Evolutionary conservation across 2,888 invertebrate genomes (phyloP).

Genomic region (Callyntrura guangdongensis): DNA sequence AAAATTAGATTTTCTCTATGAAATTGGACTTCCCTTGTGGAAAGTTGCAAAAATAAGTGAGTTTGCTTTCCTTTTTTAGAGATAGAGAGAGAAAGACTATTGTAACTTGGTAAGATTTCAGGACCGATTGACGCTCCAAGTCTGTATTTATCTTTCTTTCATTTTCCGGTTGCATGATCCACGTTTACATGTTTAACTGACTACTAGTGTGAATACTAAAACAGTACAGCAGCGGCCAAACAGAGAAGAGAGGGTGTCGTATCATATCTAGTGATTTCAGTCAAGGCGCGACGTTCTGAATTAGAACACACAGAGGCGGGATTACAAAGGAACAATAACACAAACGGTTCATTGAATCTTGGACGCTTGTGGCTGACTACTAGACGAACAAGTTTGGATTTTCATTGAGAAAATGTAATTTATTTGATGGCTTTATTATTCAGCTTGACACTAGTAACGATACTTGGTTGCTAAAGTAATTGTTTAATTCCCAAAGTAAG

Average conservation of each 20-base stretch:
- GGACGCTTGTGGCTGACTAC: too few relatives aligned
- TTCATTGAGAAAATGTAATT: conserved; percentile 14
- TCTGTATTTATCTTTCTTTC: conserved; percentile 12
- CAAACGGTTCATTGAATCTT: too few relatives aligned
- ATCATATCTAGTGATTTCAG: too few relatives aligned
- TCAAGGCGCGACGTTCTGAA: too few relatives aligned
- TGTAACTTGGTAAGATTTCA: neutral
- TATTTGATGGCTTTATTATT: conserved; percentile 45
- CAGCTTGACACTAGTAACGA: conserved; percentile 1
- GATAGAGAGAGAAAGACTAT: neutral
- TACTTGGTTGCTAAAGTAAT: conserved; percentile 2
- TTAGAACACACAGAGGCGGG: too few relatives aligned
- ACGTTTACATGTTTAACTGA: neutral
- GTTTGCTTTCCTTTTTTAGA: neutral
- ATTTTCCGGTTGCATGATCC: conserved; percentile 5
- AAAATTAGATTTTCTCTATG: neutral
- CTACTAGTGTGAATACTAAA: neutral
- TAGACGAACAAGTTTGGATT: neutral
- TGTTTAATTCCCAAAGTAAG: conserved; percentile 19
- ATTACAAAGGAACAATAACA: too few relatives aligned
- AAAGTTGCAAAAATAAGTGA: conserved; percentile 13
- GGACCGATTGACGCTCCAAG: neutral
- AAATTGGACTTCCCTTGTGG: neutral
- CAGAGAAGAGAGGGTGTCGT: neutral
- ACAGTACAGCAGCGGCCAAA: neutral